Evolutionary conservation across 2,797 vertebrate species (phyloP).

Genomic region (Psittacula derbiana): DNA sequence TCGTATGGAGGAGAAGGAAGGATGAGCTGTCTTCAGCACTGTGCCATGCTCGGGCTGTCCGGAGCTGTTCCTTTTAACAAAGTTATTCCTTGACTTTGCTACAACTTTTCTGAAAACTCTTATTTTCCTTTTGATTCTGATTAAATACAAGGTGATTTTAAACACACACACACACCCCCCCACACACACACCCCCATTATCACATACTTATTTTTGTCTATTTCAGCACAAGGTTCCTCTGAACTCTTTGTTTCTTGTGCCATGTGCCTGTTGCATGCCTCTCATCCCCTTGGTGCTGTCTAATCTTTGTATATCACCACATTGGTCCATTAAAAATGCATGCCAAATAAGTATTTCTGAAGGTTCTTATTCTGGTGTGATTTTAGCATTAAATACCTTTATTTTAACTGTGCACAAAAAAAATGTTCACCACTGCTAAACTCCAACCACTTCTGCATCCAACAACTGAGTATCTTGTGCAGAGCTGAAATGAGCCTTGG

Average conservation of each 20-base stretch:
- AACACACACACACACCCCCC: not conserved
- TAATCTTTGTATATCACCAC: not conserved
- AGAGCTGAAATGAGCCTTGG: not conserved
- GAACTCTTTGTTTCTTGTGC: not conserved
- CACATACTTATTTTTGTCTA: not conserved
- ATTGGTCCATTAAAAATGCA: accelerated
- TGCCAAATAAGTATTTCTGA: not conserved
- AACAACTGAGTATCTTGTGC: accelerated
- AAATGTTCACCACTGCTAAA: not conserved
- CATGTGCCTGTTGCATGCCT: not conserved
- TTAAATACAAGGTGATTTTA: not conserved
- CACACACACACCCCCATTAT: too few species aligned
- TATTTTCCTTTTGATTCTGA: not conserved
- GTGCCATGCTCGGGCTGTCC: not conserved
- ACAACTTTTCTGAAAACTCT: not conserved
- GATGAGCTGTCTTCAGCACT: not conserved
- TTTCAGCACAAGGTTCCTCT: not conserved
- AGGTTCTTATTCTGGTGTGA: not conserved
- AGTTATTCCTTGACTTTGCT: not conserved
- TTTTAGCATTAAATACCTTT: not conserved
- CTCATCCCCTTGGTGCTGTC: not conserved
- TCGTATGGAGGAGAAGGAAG: not conserved
- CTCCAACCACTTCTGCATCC: not conserved
- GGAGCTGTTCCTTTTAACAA: not conserved
- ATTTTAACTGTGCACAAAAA: not conserved